A percentile compares a stretch with the other conserved stretches of the same genome.
Conservation (phyloP, 2,888 invertebrate genomes). For the Halictus quadricinctus region DNA sequence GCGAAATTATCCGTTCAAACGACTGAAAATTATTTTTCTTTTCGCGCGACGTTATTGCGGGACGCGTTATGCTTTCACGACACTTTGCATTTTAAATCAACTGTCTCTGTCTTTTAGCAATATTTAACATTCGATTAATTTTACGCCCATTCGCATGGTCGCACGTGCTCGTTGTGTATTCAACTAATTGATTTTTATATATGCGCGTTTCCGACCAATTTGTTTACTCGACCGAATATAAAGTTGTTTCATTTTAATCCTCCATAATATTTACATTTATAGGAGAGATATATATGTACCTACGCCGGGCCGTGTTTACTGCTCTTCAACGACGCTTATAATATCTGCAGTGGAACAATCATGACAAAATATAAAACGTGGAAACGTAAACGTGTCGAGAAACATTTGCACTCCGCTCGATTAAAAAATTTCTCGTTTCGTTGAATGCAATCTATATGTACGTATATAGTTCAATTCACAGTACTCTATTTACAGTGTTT, state of each 20-base stretch:
- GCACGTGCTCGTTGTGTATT: neutral
- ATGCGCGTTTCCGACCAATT: neutral
- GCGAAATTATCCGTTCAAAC: neutral
- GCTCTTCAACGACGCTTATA: neutral
- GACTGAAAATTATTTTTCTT: neutral
- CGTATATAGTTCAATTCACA: no score
- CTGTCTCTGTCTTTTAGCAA: neutral
- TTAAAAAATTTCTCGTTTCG: neutral
- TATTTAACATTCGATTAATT: slow-evolving; percentile 8
- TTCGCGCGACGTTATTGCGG: neutral
- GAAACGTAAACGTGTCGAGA: neutral
- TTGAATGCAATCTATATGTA: no score
- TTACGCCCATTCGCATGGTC: neutral
- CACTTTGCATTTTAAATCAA: neutral
- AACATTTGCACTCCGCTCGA: neutral
- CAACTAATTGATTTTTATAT: slow-evolving; percentile 12
- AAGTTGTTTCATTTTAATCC: neutral
- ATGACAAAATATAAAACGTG: neutral
- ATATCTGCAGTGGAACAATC: neutral
- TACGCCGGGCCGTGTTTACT: neutral
- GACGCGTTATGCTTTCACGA: neutral
- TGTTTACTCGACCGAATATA: neutral
- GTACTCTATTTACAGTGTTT: no score
- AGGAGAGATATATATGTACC: neutral
- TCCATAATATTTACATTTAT: neutral